Conservation (phyloP, 1,140 invertebrate genomes). For the Ostrea edulis region DNA sequence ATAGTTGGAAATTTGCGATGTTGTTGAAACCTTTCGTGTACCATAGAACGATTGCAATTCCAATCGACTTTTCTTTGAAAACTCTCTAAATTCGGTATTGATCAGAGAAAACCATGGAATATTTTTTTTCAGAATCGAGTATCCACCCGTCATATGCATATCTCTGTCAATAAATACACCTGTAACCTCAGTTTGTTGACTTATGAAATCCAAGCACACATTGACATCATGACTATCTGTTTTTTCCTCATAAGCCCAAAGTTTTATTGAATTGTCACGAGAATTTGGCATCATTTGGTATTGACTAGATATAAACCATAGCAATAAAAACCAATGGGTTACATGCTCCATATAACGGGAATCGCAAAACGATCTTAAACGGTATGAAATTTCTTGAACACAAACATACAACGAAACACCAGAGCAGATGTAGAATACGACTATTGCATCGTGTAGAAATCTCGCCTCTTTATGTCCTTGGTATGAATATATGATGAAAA, state of each 20-base stretch:
- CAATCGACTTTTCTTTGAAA: conserved; percentile 35
- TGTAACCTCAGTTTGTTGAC: conserved; percentile 67
- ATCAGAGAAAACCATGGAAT: conserved; percentile 70
- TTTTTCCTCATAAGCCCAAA: conserved; percentile 65
- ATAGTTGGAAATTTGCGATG: conserved; percentile 70
- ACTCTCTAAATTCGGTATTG: conserved; percentile 74
- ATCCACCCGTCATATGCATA: conserved; percentile 71
- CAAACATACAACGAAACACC: conserved; percentile 46
- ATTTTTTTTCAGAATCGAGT: conserved; percentile 68
- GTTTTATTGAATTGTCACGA: conserved; percentile 44
- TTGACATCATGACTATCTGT: conserved; percentile 69
- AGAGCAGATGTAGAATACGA: conserved; percentile 62
- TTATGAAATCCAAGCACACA: conserved; percentile 69
- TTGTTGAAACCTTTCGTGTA: conserved; percentile 51
- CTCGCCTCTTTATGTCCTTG: conserved; percentile 71
- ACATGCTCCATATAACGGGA: background rate
- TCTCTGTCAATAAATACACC: conserved; percentile 72
- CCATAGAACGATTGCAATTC: background rate
- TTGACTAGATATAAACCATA: conserved; percentile 56
- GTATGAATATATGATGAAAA: conserved; percentile 68
- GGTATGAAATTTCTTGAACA: background rate
- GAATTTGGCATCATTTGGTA: conserved; percentile 50
- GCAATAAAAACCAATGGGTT: background rate
- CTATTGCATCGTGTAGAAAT: conserved; percentile 72
- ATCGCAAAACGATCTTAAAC: background rate